Conservation (phyloP, 2,113 vertebrate species). For the Clarias batrachus region DNA sequence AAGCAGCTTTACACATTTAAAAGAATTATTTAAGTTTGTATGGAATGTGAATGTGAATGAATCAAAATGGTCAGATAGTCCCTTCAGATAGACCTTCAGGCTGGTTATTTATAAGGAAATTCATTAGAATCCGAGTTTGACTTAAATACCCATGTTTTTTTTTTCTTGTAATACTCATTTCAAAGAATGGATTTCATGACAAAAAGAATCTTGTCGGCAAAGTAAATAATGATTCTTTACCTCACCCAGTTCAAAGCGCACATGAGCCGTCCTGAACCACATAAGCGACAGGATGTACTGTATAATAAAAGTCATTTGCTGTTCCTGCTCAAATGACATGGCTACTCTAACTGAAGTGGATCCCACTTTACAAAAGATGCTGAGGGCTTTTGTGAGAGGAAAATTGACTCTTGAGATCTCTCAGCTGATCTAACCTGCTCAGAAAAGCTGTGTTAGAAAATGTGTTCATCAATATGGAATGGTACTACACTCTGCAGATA, state of each 20-base stretch:
- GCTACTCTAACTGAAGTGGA: slow-evolving; percentile 40
- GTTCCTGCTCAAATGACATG: slow-evolving; percentile 34
- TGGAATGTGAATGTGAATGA: too few species aligned
- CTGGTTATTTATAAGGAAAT: too few species aligned
- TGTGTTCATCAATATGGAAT: slow-evolving; percentile 46
- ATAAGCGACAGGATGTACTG: slow-evolving; percentile 2
- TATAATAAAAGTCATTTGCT: slow-evolving; percentile 26
- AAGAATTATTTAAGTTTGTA: too few species aligned
- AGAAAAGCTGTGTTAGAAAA: slow-evolving; percentile 35
- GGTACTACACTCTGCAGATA: slow-evolving; percentile 19
- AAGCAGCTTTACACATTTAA: too few species aligned
- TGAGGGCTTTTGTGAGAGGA: slow-evolving; percentile 18
- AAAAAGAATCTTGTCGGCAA: background rate
- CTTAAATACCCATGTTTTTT: background rate
- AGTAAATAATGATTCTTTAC: slow-evolving; percentile 2
- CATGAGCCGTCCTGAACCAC: background rate
- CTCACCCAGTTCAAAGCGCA: background rate
- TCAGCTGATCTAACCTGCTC: slow-evolving; percentile 20
- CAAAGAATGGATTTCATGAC: background rate
- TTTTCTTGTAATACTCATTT: background rate
- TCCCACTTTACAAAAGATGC: slow-evolving; percentile 28
- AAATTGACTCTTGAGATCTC: slow-evolving; percentile 31
- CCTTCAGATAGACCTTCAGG: too few species aligned
- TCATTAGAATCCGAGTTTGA: too few species aligned
- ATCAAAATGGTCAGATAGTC: too few species aligned